Conservation (phyloP, 35 echinoderm and acorn worm genomes). For the Strongylocentrotus purpuratus region DNA sequence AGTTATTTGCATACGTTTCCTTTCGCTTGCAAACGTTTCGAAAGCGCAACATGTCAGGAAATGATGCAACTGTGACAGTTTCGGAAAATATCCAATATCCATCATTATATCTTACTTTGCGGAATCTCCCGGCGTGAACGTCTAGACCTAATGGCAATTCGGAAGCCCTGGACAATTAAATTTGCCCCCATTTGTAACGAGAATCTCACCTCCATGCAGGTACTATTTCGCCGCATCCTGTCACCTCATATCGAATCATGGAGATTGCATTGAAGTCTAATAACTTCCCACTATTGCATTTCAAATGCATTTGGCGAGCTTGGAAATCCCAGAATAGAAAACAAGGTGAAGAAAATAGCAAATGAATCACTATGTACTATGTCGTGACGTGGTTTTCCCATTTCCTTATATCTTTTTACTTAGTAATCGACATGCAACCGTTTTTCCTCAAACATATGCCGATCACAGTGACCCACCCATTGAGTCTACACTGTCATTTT, state of each 20-base stretch:
- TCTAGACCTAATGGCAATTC: background rate
- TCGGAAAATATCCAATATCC: background rate
- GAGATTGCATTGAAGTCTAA: slow-evolving; percentile 11
- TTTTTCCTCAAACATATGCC: background rate
- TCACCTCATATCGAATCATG: background rate
- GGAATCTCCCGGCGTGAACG: background rate
- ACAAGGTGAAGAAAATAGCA: background rate
- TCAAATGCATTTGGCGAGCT: background rate
- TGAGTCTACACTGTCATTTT: background rate
- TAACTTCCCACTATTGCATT: slow-evolving; percentile 3
- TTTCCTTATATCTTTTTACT: background rate
- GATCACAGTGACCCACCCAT: background rate
- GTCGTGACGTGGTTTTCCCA: background rate
- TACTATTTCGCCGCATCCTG: background rate
- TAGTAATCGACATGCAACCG: no score
- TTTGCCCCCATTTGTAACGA: background rate
- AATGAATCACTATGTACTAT: background rate
- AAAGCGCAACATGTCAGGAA: background rate
- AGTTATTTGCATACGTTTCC: background rate
- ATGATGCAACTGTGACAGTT: background rate
- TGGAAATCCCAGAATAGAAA: background rate
- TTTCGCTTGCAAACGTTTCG: background rate
- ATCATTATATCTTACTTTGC: background rate
- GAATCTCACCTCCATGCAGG: background rate
- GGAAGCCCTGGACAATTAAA: slow-evolving; percentile 4